phyloP scores from a whole-genome alignment of 1,140 invertebrate species.

The Hypothenemus hampei region DNA sequence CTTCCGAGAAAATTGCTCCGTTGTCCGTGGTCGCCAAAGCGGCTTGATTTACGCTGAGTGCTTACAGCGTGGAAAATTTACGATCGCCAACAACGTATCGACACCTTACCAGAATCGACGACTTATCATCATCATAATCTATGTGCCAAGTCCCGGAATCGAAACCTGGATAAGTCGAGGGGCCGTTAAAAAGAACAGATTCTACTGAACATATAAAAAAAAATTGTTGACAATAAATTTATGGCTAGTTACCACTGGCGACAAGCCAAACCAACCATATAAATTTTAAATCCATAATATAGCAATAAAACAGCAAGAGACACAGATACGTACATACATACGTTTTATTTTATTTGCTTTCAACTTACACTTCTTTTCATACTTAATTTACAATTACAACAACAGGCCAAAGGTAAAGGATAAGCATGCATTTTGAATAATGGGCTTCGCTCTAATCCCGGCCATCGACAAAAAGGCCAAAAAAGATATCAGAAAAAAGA shows the following conservation, averaged over 20 bases:
- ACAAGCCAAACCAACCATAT: slow-evolving; percentile 4
- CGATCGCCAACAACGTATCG: not conserved
- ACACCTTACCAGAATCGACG: slow-evolving; percentile 3
- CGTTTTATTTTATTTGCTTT: slow-evolving; percentile 9
- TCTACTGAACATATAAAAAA: not conserved
- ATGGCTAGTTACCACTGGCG: slow-evolving; percentile 1
- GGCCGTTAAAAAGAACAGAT: too few relatives aligned
- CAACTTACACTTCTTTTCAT: slow-evolving; percentile 3
- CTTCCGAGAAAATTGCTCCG: slow-evolving; percentile 15
- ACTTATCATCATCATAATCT: not conserved
- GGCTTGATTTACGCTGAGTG: slow-evolving; percentile 9
- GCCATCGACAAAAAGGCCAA: too few relatives aligned
- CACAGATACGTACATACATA: slow-evolving; percentile 10
- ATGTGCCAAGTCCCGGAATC: too few relatives aligned
- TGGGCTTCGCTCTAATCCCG: too few relatives aligned
- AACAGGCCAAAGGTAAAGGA: not conserved
- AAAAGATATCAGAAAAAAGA: too few relatives aligned
- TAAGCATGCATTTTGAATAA: too few relatives aligned
- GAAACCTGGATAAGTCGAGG: too few relatives aligned
- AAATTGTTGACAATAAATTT: slow-evolving; percentile 1
- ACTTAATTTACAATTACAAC: slow-evolving; percentile 5
- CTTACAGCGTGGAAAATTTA: not conserved
- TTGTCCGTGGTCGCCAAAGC: slow-evolving; percentile 5
- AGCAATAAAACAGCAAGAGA: slow-evolving; percentile 15
- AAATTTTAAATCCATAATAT: slow-evolving; percentile 13